phyloP scores from a whole-genome alignment of 2,797 vertebrate genomes.

The Chaenodraco wilsoni region DNA sequence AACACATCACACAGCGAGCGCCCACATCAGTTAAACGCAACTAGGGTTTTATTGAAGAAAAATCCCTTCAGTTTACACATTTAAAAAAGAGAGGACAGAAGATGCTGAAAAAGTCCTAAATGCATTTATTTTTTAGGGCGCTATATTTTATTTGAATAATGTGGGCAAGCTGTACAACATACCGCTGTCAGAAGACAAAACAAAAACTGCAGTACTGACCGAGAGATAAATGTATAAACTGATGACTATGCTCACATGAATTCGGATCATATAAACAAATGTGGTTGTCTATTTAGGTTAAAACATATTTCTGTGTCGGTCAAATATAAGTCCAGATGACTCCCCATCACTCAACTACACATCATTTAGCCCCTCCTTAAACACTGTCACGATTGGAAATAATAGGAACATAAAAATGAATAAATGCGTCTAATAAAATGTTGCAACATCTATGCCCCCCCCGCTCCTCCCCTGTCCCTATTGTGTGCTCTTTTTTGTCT shows the following conservation, averaged over 20 bases:
- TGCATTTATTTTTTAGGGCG: slow-evolving; percentile 31
- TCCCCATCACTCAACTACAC: slow-evolving; percentile 57
- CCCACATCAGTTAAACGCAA: slow-evolving; percentile 43
- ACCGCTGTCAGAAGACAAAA: slow-evolving; percentile 33
- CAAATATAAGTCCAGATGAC: slow-evolving; percentile 39
- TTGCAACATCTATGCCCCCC: slow-evolving; percentile 60
- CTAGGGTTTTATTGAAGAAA: slow-evolving; percentile 56
- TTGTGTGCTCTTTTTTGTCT: slow-evolving; percentile 80
- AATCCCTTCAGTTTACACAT: slow-evolving; percentile 26
- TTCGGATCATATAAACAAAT: slow-evolving; percentile 58
- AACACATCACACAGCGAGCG: slow-evolving; percentile 54
- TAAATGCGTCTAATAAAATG: slow-evolving; percentile 83
- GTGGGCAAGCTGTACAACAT: slow-evolving; percentile 2
- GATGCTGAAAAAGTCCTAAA: slow-evolving; percentile 29
- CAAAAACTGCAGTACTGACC: slow-evolving; percentile 12
- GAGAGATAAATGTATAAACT: slow-evolving; percentile 24
- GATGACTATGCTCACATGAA: slow-evolving; percentile 39
- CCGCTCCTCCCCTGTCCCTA: slow-evolving; percentile 56
- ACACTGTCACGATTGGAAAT: slow-evolving; percentile 67
- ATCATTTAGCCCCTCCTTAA: slow-evolving; percentile 29
- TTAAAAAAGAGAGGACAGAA: slow-evolving; percentile 37
- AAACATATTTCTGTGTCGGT: slow-evolving; percentile 46
- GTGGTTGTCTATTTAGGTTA: slow-evolving; percentile 40
- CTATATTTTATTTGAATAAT: slow-evolving; percentile 11
- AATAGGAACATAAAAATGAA: slow-evolving; percentile 81